These are phyloP conservation scores for Alosa sapidissima DNA, from an alignment of 2,797 vertebrate genomes.

Conservation along the genomic window DNA sequence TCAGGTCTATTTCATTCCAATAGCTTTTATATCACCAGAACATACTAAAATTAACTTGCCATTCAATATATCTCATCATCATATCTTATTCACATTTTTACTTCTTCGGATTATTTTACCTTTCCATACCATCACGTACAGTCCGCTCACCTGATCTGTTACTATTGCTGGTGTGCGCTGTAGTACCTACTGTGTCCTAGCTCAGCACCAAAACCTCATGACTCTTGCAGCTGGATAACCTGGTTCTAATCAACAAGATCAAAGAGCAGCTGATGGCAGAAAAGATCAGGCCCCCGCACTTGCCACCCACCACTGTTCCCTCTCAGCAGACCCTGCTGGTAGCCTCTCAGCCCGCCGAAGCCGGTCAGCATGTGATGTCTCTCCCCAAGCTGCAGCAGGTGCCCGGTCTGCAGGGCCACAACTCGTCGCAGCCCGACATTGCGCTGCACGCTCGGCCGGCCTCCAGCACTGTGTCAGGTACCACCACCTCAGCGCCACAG, in stretches of 20 bases:
- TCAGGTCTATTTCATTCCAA: neutral
- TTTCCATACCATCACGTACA: neutral
- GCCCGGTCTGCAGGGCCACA: conserved; percentile 81
- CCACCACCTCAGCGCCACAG: neutral
- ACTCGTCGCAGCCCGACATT: conserved; percentile 85
- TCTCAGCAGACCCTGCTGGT: conserved; percentile 92
- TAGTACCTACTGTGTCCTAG: conserved; percentile 10
- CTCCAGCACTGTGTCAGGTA: conserved; percentile 92
- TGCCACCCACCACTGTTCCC: conserved; percentile 88
- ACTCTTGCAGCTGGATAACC: conserved; percentile 91
- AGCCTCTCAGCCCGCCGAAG: conserved; percentile 82
- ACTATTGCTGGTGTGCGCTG: conserved; percentile 30
- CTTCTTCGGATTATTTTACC: neutral
- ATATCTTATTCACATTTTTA: neutral
- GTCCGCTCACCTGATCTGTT: conserved; percentile 12
- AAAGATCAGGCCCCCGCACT: conserved; percentile 94
- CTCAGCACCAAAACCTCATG: conserved; percentile 50
- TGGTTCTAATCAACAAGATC: conserved; percentile 99
- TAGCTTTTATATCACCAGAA: neutral
- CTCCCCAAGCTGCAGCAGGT: conserved; percentile 89
- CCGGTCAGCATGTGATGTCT: conserved; percentile 86
- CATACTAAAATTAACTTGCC: neutral
- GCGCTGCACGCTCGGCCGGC: conserved; percentile 89
- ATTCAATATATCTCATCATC: neutral
- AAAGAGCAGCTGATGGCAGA: conserved; percentile 99